Evolutionary conservation across 1,140 invertebrate species (phyloP), one percentile per base, ranked within the genome.

Genomic region (Limonius californicus): DNA sequence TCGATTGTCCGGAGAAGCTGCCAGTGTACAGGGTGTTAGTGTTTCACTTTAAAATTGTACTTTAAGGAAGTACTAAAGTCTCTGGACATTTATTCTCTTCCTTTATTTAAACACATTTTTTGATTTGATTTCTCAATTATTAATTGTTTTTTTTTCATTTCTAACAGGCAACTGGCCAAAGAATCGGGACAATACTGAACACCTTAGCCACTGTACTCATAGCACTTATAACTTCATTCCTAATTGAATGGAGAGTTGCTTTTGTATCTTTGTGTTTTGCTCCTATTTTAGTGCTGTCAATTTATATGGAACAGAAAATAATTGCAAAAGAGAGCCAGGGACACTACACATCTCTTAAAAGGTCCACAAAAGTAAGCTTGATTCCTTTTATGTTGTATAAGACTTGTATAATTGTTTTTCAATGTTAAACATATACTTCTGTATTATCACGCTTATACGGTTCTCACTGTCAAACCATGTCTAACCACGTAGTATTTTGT

Each of bases 191-290:
- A 0, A 84, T 92, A 23, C 74, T 92, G 7, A 90, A 94, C 71
- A 84, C 89, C 0, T 66, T 88, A 0, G 84, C 88, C 12, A 92
- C 89, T 0, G 71, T 95, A 0, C 74, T 83, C 0, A 77, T 89
- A 3, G 87, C 88, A 1, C 81, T 91, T 54, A 72, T 84, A 0
- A 75, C 94, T 32, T 85, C 89, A 6, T 80, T 94, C 71, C 84
- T 83, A 58, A 92, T 85, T 73, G 85, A 89, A 32, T 91, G 89
- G 87, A 88, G 92, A 70, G 79, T 94, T 70, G 88, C 90, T 0
- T 70, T 92, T 0, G 84, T 94, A 0, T 85, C 88, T 0, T 74
- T 89, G 0, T 82, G 84, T 3, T 89, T 90, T 65, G 81, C 91
- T 16, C 92, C 92, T 1, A 68, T 94, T n/a, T 86, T 94, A 1